Conservation (phyloP, 2,113 vertebrate genomes). For the Vidua macroura region DNA sequence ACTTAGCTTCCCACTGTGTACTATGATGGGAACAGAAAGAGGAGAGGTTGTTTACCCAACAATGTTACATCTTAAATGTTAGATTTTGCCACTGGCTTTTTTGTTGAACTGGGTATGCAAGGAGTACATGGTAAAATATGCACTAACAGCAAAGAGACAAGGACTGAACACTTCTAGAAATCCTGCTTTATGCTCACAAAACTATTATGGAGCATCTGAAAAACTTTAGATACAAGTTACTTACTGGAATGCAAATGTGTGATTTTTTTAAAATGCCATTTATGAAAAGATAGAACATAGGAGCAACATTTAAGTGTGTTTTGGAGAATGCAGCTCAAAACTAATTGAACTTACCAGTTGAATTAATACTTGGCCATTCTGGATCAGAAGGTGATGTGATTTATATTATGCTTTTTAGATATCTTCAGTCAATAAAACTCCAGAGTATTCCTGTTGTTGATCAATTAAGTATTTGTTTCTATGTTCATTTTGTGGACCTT, state of each 20-base stretch:
- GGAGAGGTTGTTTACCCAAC: background rate
- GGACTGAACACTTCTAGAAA: background rate
- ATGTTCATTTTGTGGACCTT: background rate
- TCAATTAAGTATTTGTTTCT: background rate
- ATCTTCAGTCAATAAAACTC: background rate
- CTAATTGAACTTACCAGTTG: background rate
- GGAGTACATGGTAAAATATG: background rate
- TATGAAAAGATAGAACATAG: background rate
- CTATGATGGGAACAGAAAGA: background rate
- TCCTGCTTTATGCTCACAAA: background rate
- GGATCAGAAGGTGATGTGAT: background rate
- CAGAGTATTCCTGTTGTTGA: background rate
- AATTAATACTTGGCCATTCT: background rate
- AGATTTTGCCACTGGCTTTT: background rate
- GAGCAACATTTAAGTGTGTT: background rate
- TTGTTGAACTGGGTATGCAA: background rate
- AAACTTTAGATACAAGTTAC: background rate
- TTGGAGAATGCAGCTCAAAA: background rate
- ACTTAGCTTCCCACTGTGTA: background rate
- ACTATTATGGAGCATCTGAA: background rate
- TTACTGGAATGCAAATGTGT: background rate
- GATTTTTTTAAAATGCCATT: background rate
- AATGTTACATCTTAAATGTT: background rate
- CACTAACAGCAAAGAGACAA: background rate
- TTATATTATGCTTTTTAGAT: background rate